Evolutionary conservation across 1,140 invertebrate genomes (phyloP), one percentile per base, ranked within the genome.

Genomic region (Drosophila quadrilineata): DNA sequence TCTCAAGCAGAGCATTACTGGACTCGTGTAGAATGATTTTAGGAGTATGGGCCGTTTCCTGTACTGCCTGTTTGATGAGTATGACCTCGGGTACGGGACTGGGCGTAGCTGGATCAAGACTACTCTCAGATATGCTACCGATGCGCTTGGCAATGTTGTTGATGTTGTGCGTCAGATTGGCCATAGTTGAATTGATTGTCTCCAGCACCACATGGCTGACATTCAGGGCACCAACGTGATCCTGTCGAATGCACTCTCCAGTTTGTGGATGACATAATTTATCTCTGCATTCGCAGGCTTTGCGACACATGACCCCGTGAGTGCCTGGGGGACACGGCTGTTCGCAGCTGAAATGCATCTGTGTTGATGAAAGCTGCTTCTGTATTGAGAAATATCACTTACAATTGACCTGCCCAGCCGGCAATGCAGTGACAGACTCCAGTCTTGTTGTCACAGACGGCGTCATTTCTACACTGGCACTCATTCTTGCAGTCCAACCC

Each of bases 81-180:
- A 89, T 89, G 1, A 89, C 77, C 22, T 89, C 87, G 0, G 88
- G 87, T 31, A 84, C 26, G 0, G 80, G 40, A 52, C 68, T 76
- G 3, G 77, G 62, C 12, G 49, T 67, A n/a, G 17, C 60, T 45
- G 9, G 57, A 28, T 49, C 50, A 29, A 38, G 60, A 16, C 45
- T 16, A 24, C 43, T 14, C 35, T 71, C 50, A 49, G 73, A 21
- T 36, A 88, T 87, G 24, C 74, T 87, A 35, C 90, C 91, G 45
- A 91, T 89, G 46, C 90, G 90, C 2, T 89, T 90, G 0, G 90
- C 90, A 12, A 90, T 90, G 38, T 88, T 90, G 50, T 91, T 90
- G 0, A 90, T 88, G 59, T 91, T 90, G 40, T 88, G 84, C 21
- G 90, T 91, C 2, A 88, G 84, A 14, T 91, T 90, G 2, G 88